phyloP scores from a whole-genome alignment of 2,113 vertebrate species.

The Plotosus lineatus region DNA sequence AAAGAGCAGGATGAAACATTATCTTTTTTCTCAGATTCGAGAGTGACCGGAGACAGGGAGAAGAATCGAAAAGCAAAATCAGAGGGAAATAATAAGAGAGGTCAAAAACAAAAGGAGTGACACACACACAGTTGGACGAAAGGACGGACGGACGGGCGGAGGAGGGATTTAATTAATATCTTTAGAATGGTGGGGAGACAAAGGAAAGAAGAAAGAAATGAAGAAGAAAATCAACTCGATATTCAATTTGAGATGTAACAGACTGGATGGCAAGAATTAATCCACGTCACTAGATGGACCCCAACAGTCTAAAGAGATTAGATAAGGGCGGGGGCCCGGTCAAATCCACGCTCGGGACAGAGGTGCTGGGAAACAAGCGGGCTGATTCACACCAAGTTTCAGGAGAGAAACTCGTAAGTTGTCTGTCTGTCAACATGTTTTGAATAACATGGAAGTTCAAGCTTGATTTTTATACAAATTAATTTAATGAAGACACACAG shows the following conservation, averaged over 20 bases:
- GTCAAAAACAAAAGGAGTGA: conserved; percentile 47
- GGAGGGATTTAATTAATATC: conserved; percentile 9
- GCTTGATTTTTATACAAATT: background rate
- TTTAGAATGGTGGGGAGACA: conserved; percentile 51
- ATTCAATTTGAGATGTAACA: background rate
- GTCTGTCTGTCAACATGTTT: conserved; percentile 55
- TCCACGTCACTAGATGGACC: conserved; percentile 26
- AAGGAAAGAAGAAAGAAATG: conserved; percentile 29
- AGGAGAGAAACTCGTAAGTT: conserved; percentile 34
- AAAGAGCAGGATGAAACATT: conserved; percentile 57
- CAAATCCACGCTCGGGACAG: conserved; percentile 12
- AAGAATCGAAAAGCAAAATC: conserved; percentile 26
- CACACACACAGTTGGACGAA: conserved; percentile 31
- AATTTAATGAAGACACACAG: conserved; percentile 50
- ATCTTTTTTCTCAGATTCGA: conserved; percentile 47
- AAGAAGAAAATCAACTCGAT: background rate
- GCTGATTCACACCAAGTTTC: conserved; percentile 28
- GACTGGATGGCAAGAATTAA: background rate
- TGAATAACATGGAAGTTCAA: background rate
- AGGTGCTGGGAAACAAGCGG: conserved; percentile 5
- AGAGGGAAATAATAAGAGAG: conserved; percentile 47
- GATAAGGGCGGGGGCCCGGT: conserved; percentile 19
- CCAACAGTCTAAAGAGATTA: conserved; percentile 43
- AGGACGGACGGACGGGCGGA: conserved; percentile 17
- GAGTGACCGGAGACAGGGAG: conserved; percentile 53